Base-by-base conservation (phyloP, 2,797 vertebrate genomes). In the Moxostoma hubbsi region DNA sequence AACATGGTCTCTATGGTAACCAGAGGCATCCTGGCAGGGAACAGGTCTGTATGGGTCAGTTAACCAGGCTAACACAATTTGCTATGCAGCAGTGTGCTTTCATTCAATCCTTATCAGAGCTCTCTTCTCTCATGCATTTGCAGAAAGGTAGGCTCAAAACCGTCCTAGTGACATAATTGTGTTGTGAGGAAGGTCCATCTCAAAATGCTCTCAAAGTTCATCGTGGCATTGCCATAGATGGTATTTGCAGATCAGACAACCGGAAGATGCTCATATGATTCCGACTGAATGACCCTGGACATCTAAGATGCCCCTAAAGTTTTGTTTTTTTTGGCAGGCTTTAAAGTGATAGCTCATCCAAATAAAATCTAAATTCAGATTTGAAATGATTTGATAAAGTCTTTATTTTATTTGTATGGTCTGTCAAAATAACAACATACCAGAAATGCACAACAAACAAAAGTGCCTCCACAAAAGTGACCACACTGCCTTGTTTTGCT, bases 21-120 rank as follows among this genome's bases (percentile, higher is more conserved):
- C 85, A 82, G 75, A 62, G 71, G 83, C 84, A 86, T 86, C 82
- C 78, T 83, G 85, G 80, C 64, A 69, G 87, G 76, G 47, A 81
- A 82, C 84, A 88, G 87, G 85, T 90, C 88, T 86, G 85, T 75
- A 63, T 68, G 57, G 73, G 85, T 80, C 85, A 83, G 79, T 85
- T 73, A 79, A 81, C 81, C 79, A 83, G 83, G 88, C 79, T 93
- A 92, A 93, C 92, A 81, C 76, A 64, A 91, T 93, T 93, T 92
- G 88, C 89, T 88, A 86, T 86, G 83, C 89, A 81, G 86, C 83
- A 87, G 88, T 88, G 24, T 24, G 85, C 83, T 82, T 84, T 80
- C 83, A 89, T 71, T 72, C 75, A 89, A 92, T 92, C 77, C 75
- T 77, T 90, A 91, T 92, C 91, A 79, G 83, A 65, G 15, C 73